Evolutionary conservation across 2,888 invertebrate species (phyloP), one percentile per base, ranked within the genome.

Genomic region (Monoplex corrugatus): DNA sequence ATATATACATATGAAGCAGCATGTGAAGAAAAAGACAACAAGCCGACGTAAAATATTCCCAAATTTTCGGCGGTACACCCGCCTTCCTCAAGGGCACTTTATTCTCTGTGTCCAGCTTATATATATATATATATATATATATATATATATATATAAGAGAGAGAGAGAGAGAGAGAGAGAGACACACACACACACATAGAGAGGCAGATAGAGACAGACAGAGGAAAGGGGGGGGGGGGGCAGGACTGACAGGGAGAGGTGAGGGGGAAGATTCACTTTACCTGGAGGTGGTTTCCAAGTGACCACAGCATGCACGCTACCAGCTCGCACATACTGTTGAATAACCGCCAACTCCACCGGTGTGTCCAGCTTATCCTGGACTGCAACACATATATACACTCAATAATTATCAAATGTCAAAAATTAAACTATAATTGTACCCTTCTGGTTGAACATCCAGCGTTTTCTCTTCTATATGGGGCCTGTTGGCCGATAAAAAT

Each of bases 231-330:
- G 28, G n/a, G n/a, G n/a, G n/a, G n/a, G n/a, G n/a, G n/a, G n/a
- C n/a, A n/a, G n/a, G n/a, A 32, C 78, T 10, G 19, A 13, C 78
- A 78, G 32, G 13, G 5, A 32, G 44, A 83, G 45, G 32, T n/a
- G 57, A 50, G 19, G 50, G 19, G 50, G 19, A 50, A 19, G 13
- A 50, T 50, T 50, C 19, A 13, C 50, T 50, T 10, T 16, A 87
- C 87, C 80, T 80, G 44, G 50, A 13, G 87, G 87, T 23, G 89
- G 86, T 32, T 63, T 80, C 89, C 89, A 89, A n/a, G 45, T 38
- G n/a, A 89, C 63, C 32, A 89, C 35, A 32, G 89, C 89, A 23
- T 57, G 45, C 23, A 89, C 35, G 16, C 32, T 80, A 28, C 80
- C 86, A 2, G 50, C 80, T 10, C 89, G 86, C 35, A 89, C 86